Evolutionary conservation across 2,797 vertebrate genomes (phyloP), one percentile per base, ranked within the genome.

Genomic region (Neomorphus geoffroyi): DNA sequence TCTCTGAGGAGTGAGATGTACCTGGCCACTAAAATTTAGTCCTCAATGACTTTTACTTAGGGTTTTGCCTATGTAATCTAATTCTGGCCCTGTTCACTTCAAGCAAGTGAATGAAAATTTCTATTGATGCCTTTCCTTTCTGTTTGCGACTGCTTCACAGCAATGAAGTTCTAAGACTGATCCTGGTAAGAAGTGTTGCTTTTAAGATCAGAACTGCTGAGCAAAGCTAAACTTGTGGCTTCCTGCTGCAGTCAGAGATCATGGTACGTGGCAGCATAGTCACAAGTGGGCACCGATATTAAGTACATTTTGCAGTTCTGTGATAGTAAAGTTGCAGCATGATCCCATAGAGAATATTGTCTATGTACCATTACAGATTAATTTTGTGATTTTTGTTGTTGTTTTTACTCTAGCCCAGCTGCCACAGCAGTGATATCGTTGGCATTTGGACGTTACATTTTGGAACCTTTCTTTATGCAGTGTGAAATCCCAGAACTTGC

Each of bases 391-490:
- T 72, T 94, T 41, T 91, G 50, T 43, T 82, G 35, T 84, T 93
- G 71, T 93, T 80, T 96, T 74, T 84, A 50, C 85, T 91, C 37
- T 64, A 99, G 99, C 87, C 99, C 99, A 92, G 98, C 99, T 96
- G 98, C 97, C 9, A 98, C 98, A 85, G 99, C 99, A 54, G 99
- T 99, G 96, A 99, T 99, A 96, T 98, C 99, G 13, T 92, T 99
- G 97, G 99, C 99, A 28, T 99, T 99, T 96, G 99, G 99, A 88
- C 98, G 98, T 30, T 99, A 99, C 95, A 98, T 99, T 95, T 97
- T 99, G 97, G 98, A 99, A 79, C 99, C 99, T 45, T 98, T 99
- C 90, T 99, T 99, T 95, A 99, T 99, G 98, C 98, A 99, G 6
- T 99, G 99, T 96, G 98, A 97, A 74, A 98, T 99, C 78, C 99